Evolutionary conservation across 2,113 vertebrate species (phyloP).

Genomic region (Calypte anna): DNA sequence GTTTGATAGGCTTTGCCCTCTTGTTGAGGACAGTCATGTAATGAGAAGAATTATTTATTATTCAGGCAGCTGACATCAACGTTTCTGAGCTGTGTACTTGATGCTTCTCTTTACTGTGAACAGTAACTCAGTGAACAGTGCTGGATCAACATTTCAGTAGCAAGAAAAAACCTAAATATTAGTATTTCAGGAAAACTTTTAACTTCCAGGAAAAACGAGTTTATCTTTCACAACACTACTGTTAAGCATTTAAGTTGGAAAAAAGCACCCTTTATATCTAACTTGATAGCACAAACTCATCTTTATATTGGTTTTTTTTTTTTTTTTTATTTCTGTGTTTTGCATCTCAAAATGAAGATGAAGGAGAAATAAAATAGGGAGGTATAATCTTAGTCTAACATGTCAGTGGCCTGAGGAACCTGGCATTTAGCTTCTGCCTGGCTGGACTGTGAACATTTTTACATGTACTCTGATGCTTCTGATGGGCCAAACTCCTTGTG

Average conservation of each 20-base stretch:
- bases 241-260: background rate
- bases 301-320: background rate
- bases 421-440: background rate
- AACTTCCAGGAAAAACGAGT: background rate
- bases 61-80: background rate
- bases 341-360: background rate
- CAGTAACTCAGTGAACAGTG: background rate
- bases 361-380: background rate
- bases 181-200: background rate
- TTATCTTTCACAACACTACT: background rate
- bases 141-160: background rate
- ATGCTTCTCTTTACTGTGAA: background rate
- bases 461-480: rapidly evolving
- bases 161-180: background rate
- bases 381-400: rapidly evolving
- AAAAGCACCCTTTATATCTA: rapidly evolving
- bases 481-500: rapidly evolving
- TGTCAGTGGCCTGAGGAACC: background rate
- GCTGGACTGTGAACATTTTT: background rate
- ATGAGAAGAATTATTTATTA: background rate
- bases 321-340: background rate
- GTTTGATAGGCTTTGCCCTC: background rate
- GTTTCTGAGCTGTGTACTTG: background rate
- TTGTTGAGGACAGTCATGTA: background rate
- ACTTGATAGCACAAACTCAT: background rate